These are phyloP conservation scores for Pogoniulus pusillus DNA, from an alignment of 2,797 vertebrate genomes.

Conservation along the genomic window DNA sequence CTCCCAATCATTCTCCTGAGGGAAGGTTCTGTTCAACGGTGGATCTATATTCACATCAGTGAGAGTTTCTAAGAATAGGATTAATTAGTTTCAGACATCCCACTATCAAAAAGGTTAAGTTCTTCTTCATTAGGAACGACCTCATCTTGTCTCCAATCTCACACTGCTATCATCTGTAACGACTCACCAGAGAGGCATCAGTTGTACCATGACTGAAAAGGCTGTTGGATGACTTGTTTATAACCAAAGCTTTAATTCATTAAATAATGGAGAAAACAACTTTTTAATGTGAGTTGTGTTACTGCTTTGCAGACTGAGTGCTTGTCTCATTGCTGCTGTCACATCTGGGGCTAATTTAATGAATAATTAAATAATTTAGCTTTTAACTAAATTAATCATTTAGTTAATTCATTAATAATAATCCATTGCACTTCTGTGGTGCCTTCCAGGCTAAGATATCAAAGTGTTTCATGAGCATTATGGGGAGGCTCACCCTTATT, in stretches of 20 bases:
- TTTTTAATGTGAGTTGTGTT: not conserved
- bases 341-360: conserved; percentile 58
- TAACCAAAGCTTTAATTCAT: conserved; percentile 57
- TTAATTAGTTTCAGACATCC: conserved; percentile 63
- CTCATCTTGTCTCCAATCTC: conserved; percentile 59
- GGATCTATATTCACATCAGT: conserved; percentile 25
- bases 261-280: conserved; percentile 49
- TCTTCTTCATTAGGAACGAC: conserved; percentile 68
- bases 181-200: conserved; percentile 63
- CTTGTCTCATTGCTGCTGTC: conserved; percentile 10
- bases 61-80: conserved; percentile 57
- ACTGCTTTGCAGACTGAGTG: conserved; percentile 3
- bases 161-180: conserved; percentile 51
- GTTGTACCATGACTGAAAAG: conserved; percentile 37
- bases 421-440: conserved; percentile 28
- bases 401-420: conserved; percentile 69
- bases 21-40: conserved; percentile 9
- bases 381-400: conserved; percentile 71
- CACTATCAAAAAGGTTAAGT: conserved; percentile 60
- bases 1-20: conserved; percentile 23
- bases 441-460: conserved; percentile 59
- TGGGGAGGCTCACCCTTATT: conserved; percentile 39
- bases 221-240: conserved; percentile 61
- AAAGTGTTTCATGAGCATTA: conserved; percentile 2
- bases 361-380: conserved; percentile 72